A percentile compares a stretch with the other conserved stretches of the same genome.
Evolutionary conservation across 2,113 vertebrate genomes (phyloP).

Genomic region (Heterocephalus glaber): DNA sequence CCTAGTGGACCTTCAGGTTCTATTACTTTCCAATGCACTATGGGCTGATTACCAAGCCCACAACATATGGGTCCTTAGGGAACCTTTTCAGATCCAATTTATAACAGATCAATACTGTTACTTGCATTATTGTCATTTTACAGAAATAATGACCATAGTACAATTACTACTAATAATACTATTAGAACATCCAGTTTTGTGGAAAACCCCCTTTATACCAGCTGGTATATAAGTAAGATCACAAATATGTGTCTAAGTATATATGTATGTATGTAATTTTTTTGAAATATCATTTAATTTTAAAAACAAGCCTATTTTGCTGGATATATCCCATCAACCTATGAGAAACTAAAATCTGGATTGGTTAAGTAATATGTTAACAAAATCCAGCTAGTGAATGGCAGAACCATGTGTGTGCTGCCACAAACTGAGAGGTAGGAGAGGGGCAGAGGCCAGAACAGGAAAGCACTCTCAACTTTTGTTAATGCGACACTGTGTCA

Average conservation of each 20-base stretch:
- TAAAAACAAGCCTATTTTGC: not conserved
- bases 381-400: not conserved
- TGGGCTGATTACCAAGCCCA: not conserved
- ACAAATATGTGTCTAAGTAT: not conserved
- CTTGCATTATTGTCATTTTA: not conserved
- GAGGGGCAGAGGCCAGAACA: not conserved
- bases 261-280: not conserved
- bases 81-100: not conserved
- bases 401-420: not conserved
- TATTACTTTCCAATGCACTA: not conserved
- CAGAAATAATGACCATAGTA: not conserved
- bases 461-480: not conserved
- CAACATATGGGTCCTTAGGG: not conserved
- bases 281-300: constrained; percentile 3
- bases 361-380: not conserved
- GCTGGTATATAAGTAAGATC: not conserved
- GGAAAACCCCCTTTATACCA: constrained; percentile 18
- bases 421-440: not conserved
- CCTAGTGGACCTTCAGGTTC: not conserved
- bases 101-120: not conserved
- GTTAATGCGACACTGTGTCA: not conserved
- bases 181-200: constrained; percentile 32
- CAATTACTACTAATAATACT: not conserved
- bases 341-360: constrained; percentile 34
- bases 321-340: not conserved